phyloP scores from a whole-genome alignment of 92 coral and sea anemone genomes.

The Epizoanthus rinbou region DNA sequence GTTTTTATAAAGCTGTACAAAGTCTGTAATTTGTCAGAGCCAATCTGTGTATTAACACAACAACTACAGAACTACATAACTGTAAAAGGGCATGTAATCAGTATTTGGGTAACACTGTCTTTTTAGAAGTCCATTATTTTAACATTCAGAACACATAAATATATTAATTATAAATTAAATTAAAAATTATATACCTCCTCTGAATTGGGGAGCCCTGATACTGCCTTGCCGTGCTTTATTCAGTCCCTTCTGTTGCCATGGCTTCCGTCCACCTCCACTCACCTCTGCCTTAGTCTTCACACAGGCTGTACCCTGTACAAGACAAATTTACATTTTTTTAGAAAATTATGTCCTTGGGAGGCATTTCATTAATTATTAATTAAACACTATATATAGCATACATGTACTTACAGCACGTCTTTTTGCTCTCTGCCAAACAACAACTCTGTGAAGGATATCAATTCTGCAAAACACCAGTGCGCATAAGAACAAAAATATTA shows the following conservation, averaged over 20 bases:
- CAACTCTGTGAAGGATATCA: conserved; percentile 95
- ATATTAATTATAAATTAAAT: too few species aligned
- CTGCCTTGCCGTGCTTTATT: conserved; percentile 98
- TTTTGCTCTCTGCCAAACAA: conserved; percentile 99
- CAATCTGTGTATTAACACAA: too few species aligned
- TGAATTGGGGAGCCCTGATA: conserved; percentile 95
- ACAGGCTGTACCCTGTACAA: conserved; percentile 90
- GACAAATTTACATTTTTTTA: not conserved
- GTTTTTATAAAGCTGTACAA: too few species aligned
- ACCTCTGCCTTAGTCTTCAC: conserved; percentile 87
- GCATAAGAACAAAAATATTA: too few species aligned
- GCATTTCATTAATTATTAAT: too few species aligned
- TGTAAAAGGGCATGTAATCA: too few species aligned
- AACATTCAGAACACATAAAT: too few species aligned
- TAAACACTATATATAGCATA: not conserved
- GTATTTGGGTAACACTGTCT: too few species aligned
- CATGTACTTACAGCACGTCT: conserved; percentile 85
- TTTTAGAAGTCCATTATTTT: too few species aligned
- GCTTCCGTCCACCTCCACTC: conserved; percentile 97
- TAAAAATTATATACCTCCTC: conserved; percentile 71
- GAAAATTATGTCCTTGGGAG: too few species aligned
- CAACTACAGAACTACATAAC: too few species aligned
- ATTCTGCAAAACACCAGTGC: conserved; percentile 58
- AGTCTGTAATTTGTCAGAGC: too few species aligned
- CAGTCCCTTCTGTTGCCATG: conserved; percentile 94